Conservation (phyloP, 2,113 vertebrate species). For the Alosa alosa region DNA sequence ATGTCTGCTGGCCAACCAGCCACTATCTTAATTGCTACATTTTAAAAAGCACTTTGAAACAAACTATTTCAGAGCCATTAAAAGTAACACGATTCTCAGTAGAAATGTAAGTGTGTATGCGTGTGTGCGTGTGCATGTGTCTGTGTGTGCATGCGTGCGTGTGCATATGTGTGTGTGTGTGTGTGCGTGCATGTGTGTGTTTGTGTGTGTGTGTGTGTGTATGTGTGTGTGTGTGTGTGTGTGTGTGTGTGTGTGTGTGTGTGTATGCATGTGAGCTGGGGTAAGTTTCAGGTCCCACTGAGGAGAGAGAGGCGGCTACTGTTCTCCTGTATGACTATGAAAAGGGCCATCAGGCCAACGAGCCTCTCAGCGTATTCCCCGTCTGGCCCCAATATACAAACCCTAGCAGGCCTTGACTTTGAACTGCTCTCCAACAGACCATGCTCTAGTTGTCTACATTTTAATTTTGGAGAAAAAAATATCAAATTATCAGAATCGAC, state of each 20-base stretch:
- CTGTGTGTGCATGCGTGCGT: background rate
- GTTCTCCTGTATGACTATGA: slow-evolving; percentile 68
- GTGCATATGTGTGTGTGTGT: background rate
- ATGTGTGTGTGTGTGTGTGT: background rate
- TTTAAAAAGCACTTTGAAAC: background rate
- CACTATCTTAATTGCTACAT: background rate
- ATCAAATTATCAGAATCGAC: background rate
- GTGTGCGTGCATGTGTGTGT: background rate
- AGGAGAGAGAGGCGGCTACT: slow-evolving; percentile 40
- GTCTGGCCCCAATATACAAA: slow-evolving; percentile 77
- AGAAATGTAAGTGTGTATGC: background rate
- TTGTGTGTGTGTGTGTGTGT: background rate
- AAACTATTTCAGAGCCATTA: background rate
- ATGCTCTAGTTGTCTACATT: background rate
- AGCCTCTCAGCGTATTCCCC: slow-evolving; percentile 57
- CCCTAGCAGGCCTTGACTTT: slow-evolving; percentile 36
- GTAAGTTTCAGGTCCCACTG: slow-evolving; percentile 35
- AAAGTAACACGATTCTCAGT: background rate
- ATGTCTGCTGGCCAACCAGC: background rate
- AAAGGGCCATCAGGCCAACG: slow-evolving; percentile 54
- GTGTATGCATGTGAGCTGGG: background rate
- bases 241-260: background rate
- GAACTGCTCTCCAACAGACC: background rate
- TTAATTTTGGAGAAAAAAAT: background rate
- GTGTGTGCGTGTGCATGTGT: background rate